Percentiles rank a stretch among this genome's conserved stretches.
Conservation (phyloP, 2,888 invertebrate genomes). For the Thumatha senex region DNA sequence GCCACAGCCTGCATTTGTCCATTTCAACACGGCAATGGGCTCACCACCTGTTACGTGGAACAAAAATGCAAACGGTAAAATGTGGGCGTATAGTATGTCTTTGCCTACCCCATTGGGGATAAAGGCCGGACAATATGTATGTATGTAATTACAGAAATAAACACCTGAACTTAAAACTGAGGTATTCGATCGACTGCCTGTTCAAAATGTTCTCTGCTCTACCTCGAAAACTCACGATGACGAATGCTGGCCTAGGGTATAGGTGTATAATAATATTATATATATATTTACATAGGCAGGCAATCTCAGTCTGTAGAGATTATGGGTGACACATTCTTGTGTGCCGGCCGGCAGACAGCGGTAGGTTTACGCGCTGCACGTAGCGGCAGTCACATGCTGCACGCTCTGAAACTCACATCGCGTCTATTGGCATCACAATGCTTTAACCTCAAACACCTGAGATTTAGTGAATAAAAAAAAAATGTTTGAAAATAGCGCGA, state of each 20-base stretch:
- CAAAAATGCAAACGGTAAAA: too few relatives aligned
- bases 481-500: constrained; percentile 15
- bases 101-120: too few relatives aligned
- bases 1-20: too few relatives aligned
- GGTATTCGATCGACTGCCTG: too few relatives aligned
- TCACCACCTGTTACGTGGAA: too few relatives aligned
- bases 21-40: too few relatives aligned
- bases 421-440: constrained; percentile 28
- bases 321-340: constrained; percentile 26
- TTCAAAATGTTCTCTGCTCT: neutral
- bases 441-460: constrained; percentile 3
- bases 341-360: constrained; percentile 23
- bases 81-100: too few relatives aligned
- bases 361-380: constrained; percentile 15
- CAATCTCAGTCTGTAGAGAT: constrained; percentile 18
- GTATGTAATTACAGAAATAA: too few relatives aligned
- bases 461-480: constrained; percentile 24
- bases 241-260: constrained; percentile 19
- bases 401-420: constrained; percentile 31
- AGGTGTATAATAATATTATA: too few relatives aligned
- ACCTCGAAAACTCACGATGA: neutral
- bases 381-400: constrained; percentile 50
- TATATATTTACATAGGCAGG: too few relatives aligned
- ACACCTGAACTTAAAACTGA: too few relatives aligned
- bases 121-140: too few relatives aligned